Conservation (phyloP, 2,113 vertebrate species). For the Mirza zaza region DNA sequence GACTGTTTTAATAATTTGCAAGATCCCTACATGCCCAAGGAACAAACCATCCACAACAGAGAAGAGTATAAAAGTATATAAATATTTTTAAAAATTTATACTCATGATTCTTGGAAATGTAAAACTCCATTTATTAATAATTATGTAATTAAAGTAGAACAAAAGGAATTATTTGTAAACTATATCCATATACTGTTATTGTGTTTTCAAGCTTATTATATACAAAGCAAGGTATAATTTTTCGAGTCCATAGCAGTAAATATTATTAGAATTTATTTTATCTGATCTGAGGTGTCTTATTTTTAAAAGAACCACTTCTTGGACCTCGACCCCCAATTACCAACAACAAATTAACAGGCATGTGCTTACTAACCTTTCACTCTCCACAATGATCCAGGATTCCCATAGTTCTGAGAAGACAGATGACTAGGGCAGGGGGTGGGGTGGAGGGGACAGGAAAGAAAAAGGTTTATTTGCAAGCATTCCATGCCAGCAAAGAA, state of each 20-base stretch:
- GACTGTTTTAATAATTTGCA: background rate
- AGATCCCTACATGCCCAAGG: background rate
- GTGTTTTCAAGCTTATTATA: conserved; percentile 51
- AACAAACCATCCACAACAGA: background rate
- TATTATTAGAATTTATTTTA: conserved; percentile 34
- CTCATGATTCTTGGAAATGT: conserved; percentile 27
- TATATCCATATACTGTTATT: background rate
- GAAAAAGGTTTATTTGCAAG: conserved; percentile 45
- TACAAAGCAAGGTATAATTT: conserved; percentile 38
- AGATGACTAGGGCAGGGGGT: background rate
- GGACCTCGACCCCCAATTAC: background rate
- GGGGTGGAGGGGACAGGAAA: background rate
- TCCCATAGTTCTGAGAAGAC: conserved; percentile 17
- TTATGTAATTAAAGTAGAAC: conserved; percentile 14
- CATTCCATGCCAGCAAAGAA: background rate
- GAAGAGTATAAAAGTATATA: background rate
- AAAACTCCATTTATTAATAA: background rate
- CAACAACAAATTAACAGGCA: conserved; percentile 24
- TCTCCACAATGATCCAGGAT: background rate
- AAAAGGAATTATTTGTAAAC: conserved; percentile 36
- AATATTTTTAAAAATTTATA: background rate
- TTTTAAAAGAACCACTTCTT: conserved; percentile 36
- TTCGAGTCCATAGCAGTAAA: conserved; percentile 16
- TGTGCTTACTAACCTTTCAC: background rate
- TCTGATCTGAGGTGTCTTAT: background rate